phyloP scores from a whole-genome alignment of 2,888 invertebrate genomes.

The Machimus atricapillus region DNA sequence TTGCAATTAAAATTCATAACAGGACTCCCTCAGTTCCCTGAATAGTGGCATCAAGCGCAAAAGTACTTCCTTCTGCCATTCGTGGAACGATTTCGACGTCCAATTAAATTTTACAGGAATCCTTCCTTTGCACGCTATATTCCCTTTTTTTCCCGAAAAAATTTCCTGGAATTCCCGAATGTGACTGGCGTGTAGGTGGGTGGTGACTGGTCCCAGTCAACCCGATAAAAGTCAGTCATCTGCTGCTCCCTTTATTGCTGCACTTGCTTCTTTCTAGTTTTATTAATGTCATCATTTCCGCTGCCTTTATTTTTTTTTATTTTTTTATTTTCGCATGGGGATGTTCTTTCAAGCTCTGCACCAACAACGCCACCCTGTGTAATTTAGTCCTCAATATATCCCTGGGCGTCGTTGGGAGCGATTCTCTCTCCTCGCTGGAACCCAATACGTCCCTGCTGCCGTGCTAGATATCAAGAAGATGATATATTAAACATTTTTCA shows the following conservation, averaged over 20 bases:
- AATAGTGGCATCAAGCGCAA: constrained; percentile 22
- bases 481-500: not conserved
- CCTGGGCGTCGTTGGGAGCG: not conserved
- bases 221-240: constrained; percentile 15
- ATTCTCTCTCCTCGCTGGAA: not conserved
- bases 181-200: not conserved
- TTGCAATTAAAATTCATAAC: constrained; percentile 35
- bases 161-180: not conserved
- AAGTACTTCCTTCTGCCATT: constrained; percentile 29
- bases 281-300: constrained; percentile 29
- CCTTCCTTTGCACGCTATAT: constrained; percentile 20
- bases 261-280: constrained; percentile 31
- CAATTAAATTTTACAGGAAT: constrained; percentile 32
- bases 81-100: constrained; percentile 7
- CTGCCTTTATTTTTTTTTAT: not conserved
- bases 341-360: not conserved
- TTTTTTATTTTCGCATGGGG: not conserved
- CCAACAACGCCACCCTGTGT: constrained; percentile 12
- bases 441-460: not conserved
- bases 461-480: not conserved
- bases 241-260: constrained; percentile 11
- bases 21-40: not conserved
- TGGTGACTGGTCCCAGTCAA: not conserved
- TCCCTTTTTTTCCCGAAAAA: not conserved
- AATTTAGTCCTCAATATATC: constrained; percentile 20